Conservation (phyloP, 2,888 invertebrate genomes). For the Rhingia campestris region DNA sequence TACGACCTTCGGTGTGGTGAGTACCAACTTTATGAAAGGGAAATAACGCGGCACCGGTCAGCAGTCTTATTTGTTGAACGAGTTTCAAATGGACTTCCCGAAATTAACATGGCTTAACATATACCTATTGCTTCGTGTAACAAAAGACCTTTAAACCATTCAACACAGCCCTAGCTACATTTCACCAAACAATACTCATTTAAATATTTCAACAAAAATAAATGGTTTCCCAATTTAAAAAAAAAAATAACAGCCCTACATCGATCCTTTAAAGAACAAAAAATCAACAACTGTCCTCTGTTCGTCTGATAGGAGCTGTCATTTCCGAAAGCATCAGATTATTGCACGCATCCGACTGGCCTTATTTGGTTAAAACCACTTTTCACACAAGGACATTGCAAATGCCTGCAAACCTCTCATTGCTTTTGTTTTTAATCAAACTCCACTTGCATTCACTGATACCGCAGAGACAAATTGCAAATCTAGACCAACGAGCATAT, state of each 20-base stretch:
- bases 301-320: constrained; percentile 34
- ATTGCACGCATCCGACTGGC: constrained; percentile 48
- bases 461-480: constrained; percentile 52
- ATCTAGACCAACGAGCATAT: constrained; percentile 47
- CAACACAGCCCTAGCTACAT: background rate
- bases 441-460: constrained; percentile 30
- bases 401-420: constrained; percentile 6
- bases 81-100: no score
- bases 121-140: no score
- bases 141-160: no score
- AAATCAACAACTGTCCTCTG: constrained; percentile 31
- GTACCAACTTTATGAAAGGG: no score
- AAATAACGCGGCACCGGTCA: no score
- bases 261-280: background rate
- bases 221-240: no score
- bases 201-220: no score
- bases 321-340: constrained; percentile 56
- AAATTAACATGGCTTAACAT: no score
- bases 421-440: constrained; percentile 14
- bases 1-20: no score
- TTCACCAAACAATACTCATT: no score
- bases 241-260: no score
- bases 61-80: no score
- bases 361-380: constrained; percentile 23
- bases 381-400: background rate